Conservation (phyloP, 2,888 invertebrate species). For the Parasteatoda lunata region DNA sequence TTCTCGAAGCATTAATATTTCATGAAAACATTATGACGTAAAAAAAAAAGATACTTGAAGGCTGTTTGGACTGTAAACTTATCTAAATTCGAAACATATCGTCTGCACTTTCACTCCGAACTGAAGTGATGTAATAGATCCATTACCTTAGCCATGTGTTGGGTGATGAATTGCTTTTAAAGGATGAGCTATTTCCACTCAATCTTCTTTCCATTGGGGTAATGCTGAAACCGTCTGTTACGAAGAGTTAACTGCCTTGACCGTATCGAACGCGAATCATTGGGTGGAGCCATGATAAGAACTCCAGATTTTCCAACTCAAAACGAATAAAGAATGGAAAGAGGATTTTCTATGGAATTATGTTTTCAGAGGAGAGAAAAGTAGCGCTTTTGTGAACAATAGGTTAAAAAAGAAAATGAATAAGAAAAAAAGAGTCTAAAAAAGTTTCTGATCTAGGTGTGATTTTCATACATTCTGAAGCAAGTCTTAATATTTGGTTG, state of each 20-base stretch:
- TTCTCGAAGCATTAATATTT: conserved; percentile 12
- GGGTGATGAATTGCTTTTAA: conserved; percentile 33
- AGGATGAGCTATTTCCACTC: conserved; percentile 26
- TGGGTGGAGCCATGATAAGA: conserved; percentile 40
- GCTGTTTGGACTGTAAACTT: neutral
- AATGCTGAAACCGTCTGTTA: conserved; percentile 38
- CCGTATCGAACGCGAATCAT: conserved; percentile 23
- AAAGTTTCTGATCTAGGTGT: too few relatives aligned
- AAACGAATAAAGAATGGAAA: neutral
- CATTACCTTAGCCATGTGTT: conserved; percentile 32
- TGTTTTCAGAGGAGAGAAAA: too few relatives aligned
- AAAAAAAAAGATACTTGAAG: neutral
- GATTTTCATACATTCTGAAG: too few relatives aligned
- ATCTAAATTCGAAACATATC: conserved; percentile 15
- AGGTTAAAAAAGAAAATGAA: too few relatives aligned
- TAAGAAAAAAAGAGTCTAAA: too few relatives aligned
- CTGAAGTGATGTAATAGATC: conserved; percentile 16
- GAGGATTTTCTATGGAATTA: too few relatives aligned
- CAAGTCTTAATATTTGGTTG: too few relatives aligned
- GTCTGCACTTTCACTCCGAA: conserved; percentile 19
- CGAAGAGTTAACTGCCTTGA: conserved; percentile 27
- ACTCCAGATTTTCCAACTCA: conserved; percentile 13
- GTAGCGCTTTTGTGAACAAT: too few relatives aligned
- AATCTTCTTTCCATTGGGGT: conserved; percentile 36
- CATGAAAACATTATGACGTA: conserved; percentile 15